Base-by-base conservation (phyloP, 2,888 invertebrate genomes). In the Watsonalla binaria region DNA sequence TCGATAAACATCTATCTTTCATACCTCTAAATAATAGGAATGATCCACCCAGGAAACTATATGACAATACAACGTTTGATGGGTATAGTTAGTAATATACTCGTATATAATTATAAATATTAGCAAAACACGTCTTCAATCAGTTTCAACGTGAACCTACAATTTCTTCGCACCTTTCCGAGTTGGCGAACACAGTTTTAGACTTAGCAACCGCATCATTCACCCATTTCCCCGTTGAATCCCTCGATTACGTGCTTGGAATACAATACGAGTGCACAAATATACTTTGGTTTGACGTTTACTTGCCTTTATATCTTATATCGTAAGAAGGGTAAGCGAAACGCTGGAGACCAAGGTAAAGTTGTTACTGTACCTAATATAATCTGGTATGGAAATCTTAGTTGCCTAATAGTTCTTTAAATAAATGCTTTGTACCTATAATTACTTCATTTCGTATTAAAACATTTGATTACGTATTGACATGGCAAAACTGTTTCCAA, bases 191-290 rank as follows among this genome's bases (percentile, higher is more conserved):
- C 53, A 51, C 56, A 54, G 47, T 57, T 61, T 65, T 67, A 59
- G 61, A 68, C 64, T 67, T 64, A 58, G 53, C 52, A 53, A 62
- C 54, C 56, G 63, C 61, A 65, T 64, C 65, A 60, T 59, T 47
- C 52, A 37, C 51, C 64, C 65, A 71, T 74, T 78, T 76, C 68
- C 71, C 62, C 68, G 60, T 51, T 59, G 60, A 72, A 71, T 68
- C 56, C 62, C 54, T 64, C 55, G 59, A 60, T 60, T 64, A 72
- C 77, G 76, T 72, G 75, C 54, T 51, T 52, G 24, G 78, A 76
- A 76, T 80, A 65, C 58, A 59, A 61, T 67, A 51, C 24, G 54
- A 45, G 24, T 37, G 33, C 13, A 45, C 66, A 53, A 68, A 57
- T 61, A 53, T 62, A 55, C 39, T 47, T 56, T 61, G 67, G 66